Base-by-base conservation (phyloP, 1,140 invertebrate genomes). In the Notospermus geniculatus region DNA sequence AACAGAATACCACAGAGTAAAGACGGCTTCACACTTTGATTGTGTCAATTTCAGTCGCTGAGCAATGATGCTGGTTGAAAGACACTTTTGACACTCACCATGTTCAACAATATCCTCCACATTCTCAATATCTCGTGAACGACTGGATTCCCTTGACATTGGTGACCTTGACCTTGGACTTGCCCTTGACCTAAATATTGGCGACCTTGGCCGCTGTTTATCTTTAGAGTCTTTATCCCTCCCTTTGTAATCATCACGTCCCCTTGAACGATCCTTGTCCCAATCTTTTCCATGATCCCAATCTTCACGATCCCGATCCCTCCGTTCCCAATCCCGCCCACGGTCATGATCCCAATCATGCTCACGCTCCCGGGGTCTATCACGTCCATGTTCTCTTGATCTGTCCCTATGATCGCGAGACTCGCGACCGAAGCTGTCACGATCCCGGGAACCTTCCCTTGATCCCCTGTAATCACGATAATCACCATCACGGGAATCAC, bases 311-410 rank as follows among this genome's bases (percentile, higher is more conserved):
- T 58, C 59, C 39, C 36, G 39, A 2, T 59, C 70, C 74, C 57
- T 66, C 39, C 64, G 52, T 23, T 72, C 66, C 25, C 62, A 59
- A 50, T 81, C 78, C 43, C 80, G 80, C 2, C 82, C 70, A 54
- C 63, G 45, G 22, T 61, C 64, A 43, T 79, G 84, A 74, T 54
- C 81, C 68, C 57, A 79, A 29, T 64, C 67, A 30, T 50, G 59
- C n/a, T 63, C 63, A 13, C 62, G 30, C 29, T 66, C 70, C 19
- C 54, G 59, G 36, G 19, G n/a, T 27, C 43, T 28, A 22, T 53
- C 22, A 9, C 52, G 60, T 23, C 64, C 66, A 29, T 64, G 65
- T n/a, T 69, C 64, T 22, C 61, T 52, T 11, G 63, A 54, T 62
- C 65, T 57, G 29, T 57, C 54, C 50, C 62, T 1, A 45, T 62